Base-by-base conservation (phyloP, 2,888 invertebrate genomes). In the Perdita meconis region DNA sequence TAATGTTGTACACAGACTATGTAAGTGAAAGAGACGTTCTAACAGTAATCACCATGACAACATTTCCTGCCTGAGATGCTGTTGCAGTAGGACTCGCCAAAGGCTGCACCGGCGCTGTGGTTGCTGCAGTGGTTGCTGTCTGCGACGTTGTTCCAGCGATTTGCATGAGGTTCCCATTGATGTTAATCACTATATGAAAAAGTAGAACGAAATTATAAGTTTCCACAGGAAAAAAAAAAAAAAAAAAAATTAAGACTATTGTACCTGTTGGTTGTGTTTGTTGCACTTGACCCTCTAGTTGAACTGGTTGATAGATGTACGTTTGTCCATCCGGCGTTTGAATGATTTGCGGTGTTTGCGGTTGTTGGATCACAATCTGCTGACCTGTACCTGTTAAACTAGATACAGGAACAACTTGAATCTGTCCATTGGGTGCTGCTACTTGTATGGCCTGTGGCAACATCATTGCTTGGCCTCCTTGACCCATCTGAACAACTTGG, bases 261-360 rank as follows among this genome's bases (percentile, higher is more conserved):
- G 89, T 88, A 95, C 94, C 94, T 60, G 94, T 95, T 1, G 95
- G 95, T 90, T 95, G 95, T 0, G 94, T 91, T 78, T 94, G 94
- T 85, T 94, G 94, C 61, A 94, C 93, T 77, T 93, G 93, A 42
- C 93, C 93, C 77, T 95, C 94, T 19, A 95, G 90, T 53, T 94
- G 93, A 38, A 95, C 94, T 0, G 97, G 97, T 90, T 98, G 98
- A 91, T 97, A 97, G 67, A 98, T 95, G 86, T 97, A 96, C 0
- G 98, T 97, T 92, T 98, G 98, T 0, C 98, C 98, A 92, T 98
- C 98, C 0, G 97, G 95, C 0, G 98, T 96, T 92, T 98, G 98
- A 40, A 98, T 95, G 50, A 98, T 93, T 92, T 98, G 98, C 44
- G 97, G 95, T 73, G 94, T 95, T 83, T 94, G 95, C 5, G 95